Percentiles rank a stretch among this genome's conserved stretches.
Evolutionary conservation across 2,888 invertebrate genomes (phyloP).

Genomic region (Eurytoma californica): DNA sequence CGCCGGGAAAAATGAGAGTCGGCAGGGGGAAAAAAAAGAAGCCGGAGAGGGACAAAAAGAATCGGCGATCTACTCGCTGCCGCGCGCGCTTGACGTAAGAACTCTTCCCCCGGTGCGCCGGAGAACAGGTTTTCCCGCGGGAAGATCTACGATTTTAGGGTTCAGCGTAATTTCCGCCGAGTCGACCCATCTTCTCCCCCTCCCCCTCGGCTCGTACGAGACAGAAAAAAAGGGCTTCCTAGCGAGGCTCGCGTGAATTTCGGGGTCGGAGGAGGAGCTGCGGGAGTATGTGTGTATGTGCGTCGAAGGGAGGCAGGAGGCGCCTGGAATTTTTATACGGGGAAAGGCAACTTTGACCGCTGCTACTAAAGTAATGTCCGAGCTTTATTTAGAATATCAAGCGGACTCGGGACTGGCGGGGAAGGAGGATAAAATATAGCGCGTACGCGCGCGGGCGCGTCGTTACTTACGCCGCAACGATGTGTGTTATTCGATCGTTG

Average conservation of each 20-base stretch:
- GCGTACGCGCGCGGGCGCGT: constrained; percentile 1
- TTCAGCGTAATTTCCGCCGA: constrained; percentile 46
- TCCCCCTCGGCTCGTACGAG: background rate
- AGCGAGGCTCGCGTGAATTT: background rate
- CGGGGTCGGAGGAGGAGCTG: constrained; percentile 22
- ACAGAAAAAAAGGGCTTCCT: constrained; percentile 12
- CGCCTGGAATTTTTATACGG: constrained; percentile 38
- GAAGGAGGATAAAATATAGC: constrained; percentile 6
- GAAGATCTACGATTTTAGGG: constrained; percentile 53
- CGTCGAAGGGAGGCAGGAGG: background rate
- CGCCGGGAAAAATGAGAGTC: background rate
- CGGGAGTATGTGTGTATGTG: too few relatives aligned
- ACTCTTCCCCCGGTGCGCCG: background rate
- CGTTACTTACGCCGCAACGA: constrained; percentile 17
- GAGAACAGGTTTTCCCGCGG: constrained; percentile 53
- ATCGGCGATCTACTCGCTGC: constrained; percentile 28
- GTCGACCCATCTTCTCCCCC: constrained; percentile 10
- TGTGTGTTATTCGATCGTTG: constrained; percentile 43
- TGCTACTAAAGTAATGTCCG: constrained; percentile 12
- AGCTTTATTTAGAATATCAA: constrained; percentile 41
- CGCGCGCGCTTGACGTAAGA: constrained; percentile 42
- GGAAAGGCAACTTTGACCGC: constrained; percentile 21
- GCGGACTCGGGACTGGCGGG: background rate
- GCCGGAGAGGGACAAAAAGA: constrained; percentile 35
- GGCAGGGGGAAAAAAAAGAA: background rate